Evolutionary conservation across 2,113 vertebrate genomes (phyloP).

Genomic region (Amphilophus citrinellus): DNA sequence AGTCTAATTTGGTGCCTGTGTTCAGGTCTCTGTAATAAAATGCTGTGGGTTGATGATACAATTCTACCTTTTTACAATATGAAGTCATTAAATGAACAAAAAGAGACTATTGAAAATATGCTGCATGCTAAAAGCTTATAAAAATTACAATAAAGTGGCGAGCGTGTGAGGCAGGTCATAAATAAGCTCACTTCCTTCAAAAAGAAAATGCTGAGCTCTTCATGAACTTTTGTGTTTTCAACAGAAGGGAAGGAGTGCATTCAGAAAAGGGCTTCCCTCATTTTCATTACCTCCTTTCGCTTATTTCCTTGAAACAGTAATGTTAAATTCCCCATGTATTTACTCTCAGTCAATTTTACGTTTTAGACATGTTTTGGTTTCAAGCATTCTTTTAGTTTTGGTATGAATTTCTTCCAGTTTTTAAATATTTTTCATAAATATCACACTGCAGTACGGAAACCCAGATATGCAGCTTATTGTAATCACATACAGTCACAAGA

Average conservation of each 20-base stretch:
- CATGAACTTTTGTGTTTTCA: neutral
- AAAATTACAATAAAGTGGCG: neutral
- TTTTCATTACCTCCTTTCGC: slow-evolving; percentile 29
- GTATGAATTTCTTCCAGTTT: slow-evolving; percentile 48
- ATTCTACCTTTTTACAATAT: too few relatives aligned
- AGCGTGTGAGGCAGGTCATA: neutral
- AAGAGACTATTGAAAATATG: too few relatives aligned
- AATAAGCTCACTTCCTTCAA: slow-evolving; percentile 41
- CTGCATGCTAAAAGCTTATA: neutral
- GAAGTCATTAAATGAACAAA: too few relatives aligned
- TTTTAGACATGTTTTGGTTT: slow-evolving; percentile 37
- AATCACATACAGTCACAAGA: neutral
- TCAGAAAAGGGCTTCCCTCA: slow-evolving; percentile 67
- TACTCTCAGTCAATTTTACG: slow-evolving; percentile 31
- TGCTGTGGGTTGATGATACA: neutral
- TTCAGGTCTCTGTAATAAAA: too few relatives aligned
- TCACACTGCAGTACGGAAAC: neutral
- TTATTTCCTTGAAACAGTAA: slow-evolving; percentile 8
- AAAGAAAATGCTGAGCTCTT: slow-evolving; percentile 22
- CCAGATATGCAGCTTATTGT: neutral
- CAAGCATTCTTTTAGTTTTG: slow-evolving; percentile 45
- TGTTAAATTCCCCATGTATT: slow-evolving; percentile 38
- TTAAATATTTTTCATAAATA: neutral
- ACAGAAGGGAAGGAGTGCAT: neutral
- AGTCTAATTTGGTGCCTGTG: too few relatives aligned